Evolutionary conservation across 2,888 invertebrate genomes (phyloP).

Genomic region (Callyntrura guangdongensis): DNA sequence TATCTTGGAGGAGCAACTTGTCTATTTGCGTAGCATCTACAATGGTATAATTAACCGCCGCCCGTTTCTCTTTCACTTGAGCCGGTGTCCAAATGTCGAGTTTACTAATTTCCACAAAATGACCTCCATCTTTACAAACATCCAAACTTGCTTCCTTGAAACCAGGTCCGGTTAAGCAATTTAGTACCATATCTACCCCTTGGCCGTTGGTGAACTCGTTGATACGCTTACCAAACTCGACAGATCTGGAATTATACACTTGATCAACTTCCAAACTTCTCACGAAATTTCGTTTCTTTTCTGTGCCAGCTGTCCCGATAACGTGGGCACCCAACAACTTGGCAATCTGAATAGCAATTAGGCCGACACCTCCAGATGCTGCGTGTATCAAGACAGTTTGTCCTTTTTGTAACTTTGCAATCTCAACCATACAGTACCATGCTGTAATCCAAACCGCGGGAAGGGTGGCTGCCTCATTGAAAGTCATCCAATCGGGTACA

Average conservation of each 20-base stretch:
- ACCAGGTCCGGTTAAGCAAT: constrained; percentile 62
- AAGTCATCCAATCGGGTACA: constrained; percentile 31
- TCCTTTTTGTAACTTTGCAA: constrained; percentile 53
- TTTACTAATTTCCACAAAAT: constrained; percentile 70
- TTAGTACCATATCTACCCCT: constrained; percentile 62
- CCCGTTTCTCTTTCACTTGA: constrained; percentile 16
- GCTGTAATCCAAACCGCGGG: constrained; percentile 62
- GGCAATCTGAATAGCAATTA: constrained; percentile 77
- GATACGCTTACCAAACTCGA: constrained; percentile 51
- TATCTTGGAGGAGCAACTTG: neutral
- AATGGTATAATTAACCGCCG: constrained; percentile 63
- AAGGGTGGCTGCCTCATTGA: constrained; percentile 49
- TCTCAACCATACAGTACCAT: constrained; percentile 50
- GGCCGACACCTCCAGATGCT: constrained; percentile 79
- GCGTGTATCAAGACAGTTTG: constrained; percentile 76
- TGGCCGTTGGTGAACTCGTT: neutral
- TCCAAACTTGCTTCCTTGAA: constrained; percentile 66
- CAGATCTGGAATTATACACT: constrained; percentile 76
- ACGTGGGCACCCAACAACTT: constrained; percentile 65
- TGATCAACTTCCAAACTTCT: constrained; percentile 72
- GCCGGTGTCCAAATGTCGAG: constrained; percentile 63
- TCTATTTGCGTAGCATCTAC: constrained; percentile 48
- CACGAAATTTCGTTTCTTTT: constrained; percentile 74
- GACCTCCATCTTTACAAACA: constrained; percentile 26
- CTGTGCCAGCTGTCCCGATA: constrained; percentile 77